These are phyloP conservation scores for Meiosimyza decipiens DNA, from an alignment of 2,888 invertebrate species.

Conservation along the genomic window DNA sequence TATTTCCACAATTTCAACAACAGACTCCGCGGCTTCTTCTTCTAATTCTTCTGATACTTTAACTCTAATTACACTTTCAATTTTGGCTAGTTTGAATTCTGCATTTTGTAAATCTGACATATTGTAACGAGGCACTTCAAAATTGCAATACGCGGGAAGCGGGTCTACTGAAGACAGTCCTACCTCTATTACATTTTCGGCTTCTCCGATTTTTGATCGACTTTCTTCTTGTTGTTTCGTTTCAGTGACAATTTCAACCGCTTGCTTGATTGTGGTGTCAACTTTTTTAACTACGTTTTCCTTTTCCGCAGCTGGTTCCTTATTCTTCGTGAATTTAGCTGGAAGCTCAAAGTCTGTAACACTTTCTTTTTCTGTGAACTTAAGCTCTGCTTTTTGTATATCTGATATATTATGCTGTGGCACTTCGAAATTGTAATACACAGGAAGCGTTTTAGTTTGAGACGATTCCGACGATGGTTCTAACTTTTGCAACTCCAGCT, in stretches of 20 bases:
- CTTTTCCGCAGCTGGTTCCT: not conserved
- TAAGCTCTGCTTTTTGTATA: constrained; percentile 33
- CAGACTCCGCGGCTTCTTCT: too few species aligned
- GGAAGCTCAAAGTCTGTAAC: not conserved
- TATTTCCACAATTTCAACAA: not conserved
- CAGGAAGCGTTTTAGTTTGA: not conserved
- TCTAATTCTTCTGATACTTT: too few species aligned
- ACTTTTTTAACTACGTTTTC: not conserved
- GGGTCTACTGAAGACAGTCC: not conserved
- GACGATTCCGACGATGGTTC: not conserved
- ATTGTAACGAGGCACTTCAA: constrained; percentile 47
- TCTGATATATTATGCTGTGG: constrained; percentile 36
- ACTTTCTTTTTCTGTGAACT: not conserved
- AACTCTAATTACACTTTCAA: too few species aligned
- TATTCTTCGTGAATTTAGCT: not conserved
- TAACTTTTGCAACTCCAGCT: not conserved
- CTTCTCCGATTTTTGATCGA: not conserved
- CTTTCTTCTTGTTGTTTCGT: not conserved
- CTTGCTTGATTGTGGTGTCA: not conserved
- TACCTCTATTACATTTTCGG: constrained; percentile 34
- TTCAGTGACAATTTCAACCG: not conserved
- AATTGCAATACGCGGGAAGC: constrained; percentile 9
- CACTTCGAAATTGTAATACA: constrained; percentile 42
- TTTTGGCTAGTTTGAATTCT: too few species aligned
- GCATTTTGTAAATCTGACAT: constrained; percentile 42